Percentiles rank a stretch among this genome's conserved stretches.
Conservation (phyloP, 2,113 vertebrate genomes). For the Mohoua ochrocephala region DNA sequence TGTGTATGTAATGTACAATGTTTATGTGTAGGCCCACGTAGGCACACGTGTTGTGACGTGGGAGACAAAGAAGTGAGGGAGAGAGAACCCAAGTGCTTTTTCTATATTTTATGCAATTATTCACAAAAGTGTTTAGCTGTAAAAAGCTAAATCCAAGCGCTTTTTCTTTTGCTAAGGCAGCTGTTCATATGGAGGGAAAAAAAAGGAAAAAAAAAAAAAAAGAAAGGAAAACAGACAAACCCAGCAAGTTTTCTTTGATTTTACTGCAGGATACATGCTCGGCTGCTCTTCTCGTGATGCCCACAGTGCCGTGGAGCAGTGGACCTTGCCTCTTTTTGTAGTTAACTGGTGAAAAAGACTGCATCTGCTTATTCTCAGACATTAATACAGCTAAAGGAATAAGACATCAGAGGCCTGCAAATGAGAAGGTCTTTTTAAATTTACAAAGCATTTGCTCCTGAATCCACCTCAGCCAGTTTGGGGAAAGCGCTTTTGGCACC, state of each 20-base stretch:
- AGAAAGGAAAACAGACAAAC: background rate
- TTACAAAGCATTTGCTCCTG: conserved; percentile 74
- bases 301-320: conserved; percentile 27
- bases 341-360: conserved; percentile 69
- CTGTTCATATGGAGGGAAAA: conserved; percentile 5
- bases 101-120: conserved; percentile 31
- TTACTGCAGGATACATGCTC: conserved; percentile 56
- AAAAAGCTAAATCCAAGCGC: conserved; percentile 21
- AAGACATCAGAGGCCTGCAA: conserved; percentile 79
- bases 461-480: conserved; percentile 77
- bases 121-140: conserved; percentile 11
- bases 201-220: background rate
- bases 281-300: conserved; percentile 49
- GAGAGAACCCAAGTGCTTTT: background rate
- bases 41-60: background rate
- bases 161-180: conserved; percentile 44
- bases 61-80: background rate
- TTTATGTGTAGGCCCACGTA: background rate
- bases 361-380: conserved; percentile 83
- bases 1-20: background rate
- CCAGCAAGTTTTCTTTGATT: conserved; percentile 59
- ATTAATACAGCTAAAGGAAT: conserved; percentile 76
- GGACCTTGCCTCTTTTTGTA: conserved; percentile 69
- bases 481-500: conserved; percentile 77
- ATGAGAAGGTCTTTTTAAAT: conserved; percentile 78